Base-by-base conservation (phyloP, 1,140 invertebrate genomes). In the Polyergus mexicanus region DNA sequence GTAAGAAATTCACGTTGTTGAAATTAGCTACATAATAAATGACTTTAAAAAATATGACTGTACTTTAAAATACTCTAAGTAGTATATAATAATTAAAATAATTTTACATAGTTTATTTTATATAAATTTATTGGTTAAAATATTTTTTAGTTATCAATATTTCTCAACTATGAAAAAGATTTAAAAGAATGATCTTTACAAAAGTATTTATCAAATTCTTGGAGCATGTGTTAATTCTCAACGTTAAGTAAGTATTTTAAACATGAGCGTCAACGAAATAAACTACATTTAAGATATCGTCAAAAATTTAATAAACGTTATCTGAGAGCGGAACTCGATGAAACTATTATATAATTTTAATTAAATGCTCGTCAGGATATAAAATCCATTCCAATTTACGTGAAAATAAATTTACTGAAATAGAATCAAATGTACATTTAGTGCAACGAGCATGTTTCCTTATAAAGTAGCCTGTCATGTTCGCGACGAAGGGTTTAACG, bases 231-330 rank as follows among this genome's bases (percentile, higher is more conserved):
- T 68, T 1, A 54, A 35, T 54, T 28, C 3, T 68, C 38, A 44
- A 54, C 25, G 41, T 54, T 35, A 11, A n/a, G 10, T 41, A 32
- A 32, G 5, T 78, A 68, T 66, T 68, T 80, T 25, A 68, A 68
- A 2, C 32, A 54, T 11, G 11, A 81, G 0, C 19, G 19, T 32
- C 41, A 16, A 13, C n/a, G n/a, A 71, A 41, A 22, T 6, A 7
- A 80, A 81, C 35, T 81, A 35, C 66, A 72, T 58, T 69, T 60
- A 58, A 60, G 13, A 60, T 81, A 58, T 25, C 19, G 51, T 41
- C 16, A 71, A 80, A 68, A 54, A 81, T 81, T 72, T 58, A 72
- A 72, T 58, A 19, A 81, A 72, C 19, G 35, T 81, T 44, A 66
- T n/a, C 38, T 44, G 25, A 3, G 5, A 38, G 25, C 0, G 32